A percentile compares a stretch with the other conserved stretches of the same genome.
phyloP scores from a whole-genome alignment of 2,888 invertebrate genomes.

The Cetonia aurata region DNA sequence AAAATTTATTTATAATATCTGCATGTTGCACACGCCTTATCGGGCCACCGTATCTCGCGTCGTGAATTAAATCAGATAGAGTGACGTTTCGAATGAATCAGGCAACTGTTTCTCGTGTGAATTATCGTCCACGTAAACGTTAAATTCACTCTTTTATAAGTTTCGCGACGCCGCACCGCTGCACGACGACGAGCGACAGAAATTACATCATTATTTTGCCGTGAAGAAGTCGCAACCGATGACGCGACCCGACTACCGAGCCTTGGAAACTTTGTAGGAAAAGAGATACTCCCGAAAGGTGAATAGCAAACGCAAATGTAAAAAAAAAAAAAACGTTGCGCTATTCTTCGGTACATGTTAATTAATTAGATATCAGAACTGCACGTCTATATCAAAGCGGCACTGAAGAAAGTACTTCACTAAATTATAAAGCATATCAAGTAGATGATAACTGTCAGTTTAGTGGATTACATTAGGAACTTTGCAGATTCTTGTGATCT shows the following conservation, averaged over 20 bases:
- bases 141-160: constrained; percentile 32
- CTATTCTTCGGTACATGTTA: no score
- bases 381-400: no score
- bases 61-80: constrained; percentile 39
- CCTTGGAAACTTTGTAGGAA: neutral
- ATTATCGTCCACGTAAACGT: constrained; percentile 32
- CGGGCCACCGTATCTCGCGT: constrained; percentile 16
- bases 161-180: constrained; percentile 19
- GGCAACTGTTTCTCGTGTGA: constrained; percentile 35
- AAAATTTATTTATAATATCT: constrained; percentile 40
- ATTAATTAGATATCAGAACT: no score
- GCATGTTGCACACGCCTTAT: constrained; percentile 33
- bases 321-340: no score
- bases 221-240: constrained; percentile 15
- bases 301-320: no score
- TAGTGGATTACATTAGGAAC: no score
- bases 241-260: constrained; percentile 9
- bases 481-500: no score
- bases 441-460: no score
- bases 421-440: no score
- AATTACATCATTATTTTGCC: constrained; percentile 27
- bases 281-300: neutral
- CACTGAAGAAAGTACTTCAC: no score
- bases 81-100: constrained; percentile 37
- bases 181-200: neutral